These are phyloP conservation scores for Silurus asotus DNA, from an alignment of 2,113 vertebrate species.

Conservation along the genomic window DNA sequence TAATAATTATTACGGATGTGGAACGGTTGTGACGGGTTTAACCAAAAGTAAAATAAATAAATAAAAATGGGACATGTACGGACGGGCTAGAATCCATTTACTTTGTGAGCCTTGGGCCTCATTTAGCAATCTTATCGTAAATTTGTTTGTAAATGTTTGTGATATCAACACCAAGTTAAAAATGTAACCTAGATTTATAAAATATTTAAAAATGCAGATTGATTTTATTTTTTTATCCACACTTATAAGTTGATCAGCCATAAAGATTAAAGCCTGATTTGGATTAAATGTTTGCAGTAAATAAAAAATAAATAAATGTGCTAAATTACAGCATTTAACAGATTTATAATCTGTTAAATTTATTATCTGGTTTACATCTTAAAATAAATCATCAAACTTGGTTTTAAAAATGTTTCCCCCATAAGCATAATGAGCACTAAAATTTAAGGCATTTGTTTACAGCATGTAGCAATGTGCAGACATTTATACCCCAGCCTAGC, in stretches of 20 bases:
- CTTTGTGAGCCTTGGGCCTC: neutral
- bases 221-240: neutral
- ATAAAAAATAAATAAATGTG: neutral
- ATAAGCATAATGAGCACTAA: neutral
- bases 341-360: neutral
- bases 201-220: neutral
- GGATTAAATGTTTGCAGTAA: neutral
- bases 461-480: neutral
- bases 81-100: neutral
- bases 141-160: neutral
- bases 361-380: neutral
- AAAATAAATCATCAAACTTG: neutral
- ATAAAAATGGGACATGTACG: neutral
- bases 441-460: neutral
- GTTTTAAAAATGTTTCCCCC: neutral
- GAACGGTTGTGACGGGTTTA: too few species aligned
- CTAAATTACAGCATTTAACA: too few species aligned
- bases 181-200: neutral
- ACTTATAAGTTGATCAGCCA: neutral
- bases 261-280: neutral
- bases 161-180: neutral
- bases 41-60: neutral
- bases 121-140: neutral
- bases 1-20: neutral
- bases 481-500: neutral